phyloP scores from a whole-genome alignment of 2,797 vertebrate genomes.

The Cottoperca gobio region DNA sequence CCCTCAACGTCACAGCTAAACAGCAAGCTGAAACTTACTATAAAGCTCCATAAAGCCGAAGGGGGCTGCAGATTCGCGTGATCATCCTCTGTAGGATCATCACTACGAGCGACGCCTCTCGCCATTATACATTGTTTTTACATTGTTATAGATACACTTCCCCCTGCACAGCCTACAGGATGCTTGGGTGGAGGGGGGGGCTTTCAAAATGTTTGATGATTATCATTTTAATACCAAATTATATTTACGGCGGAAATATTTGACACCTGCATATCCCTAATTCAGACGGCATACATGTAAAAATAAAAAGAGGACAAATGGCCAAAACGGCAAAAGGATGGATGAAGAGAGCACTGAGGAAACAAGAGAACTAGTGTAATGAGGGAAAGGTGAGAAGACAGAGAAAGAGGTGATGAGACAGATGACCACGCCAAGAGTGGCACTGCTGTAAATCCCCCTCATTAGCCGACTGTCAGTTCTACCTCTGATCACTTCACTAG shows the following conservation, averaged over 20 bases:
- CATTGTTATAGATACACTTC: neutral
- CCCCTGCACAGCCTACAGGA: no score
- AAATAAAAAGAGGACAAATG: neutral
- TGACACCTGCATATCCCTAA: neutral
- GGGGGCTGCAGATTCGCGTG: neutral
- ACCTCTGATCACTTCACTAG: slow-evolving; percentile 78
- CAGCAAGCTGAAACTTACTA: neutral
- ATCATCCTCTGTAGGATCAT: neutral
- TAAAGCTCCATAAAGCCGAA: neutral
- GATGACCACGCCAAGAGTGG: slow-evolving; percentile 27
- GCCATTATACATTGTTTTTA: neutral
- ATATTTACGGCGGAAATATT: neutral
- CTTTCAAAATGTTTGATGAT: neutral
- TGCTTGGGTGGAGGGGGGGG: neutral
- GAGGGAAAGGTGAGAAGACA: slow-evolving; percentile 31
- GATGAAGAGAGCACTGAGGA: neutral
- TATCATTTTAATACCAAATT: neutral
- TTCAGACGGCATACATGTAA: no score
- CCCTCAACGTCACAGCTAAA: neutral
- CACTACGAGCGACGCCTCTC: neutral
- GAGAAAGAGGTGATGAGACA: slow-evolving; percentile 42
- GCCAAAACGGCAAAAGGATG: neutral
- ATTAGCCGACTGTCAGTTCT: slow-evolving; percentile 75
- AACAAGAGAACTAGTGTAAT: slow-evolving; percentile 21
- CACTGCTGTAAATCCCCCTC: slow-evolving; percentile 53